Evolutionary conservation across 92 coral and sea anemone species (phyloP).

Genomic region (Desmophyllum pertusum): DNA sequence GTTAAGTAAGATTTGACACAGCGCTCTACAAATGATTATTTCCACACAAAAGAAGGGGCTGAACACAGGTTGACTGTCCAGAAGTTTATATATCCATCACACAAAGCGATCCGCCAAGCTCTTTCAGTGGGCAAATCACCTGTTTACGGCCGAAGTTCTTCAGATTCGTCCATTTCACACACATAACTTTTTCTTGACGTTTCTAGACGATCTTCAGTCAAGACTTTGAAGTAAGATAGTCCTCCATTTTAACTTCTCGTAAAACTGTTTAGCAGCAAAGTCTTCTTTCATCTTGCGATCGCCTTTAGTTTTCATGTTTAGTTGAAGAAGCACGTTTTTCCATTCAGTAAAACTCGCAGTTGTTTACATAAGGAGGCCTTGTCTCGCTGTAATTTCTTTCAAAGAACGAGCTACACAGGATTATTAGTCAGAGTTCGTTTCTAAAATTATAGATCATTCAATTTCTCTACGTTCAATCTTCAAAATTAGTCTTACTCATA

Average conservation of each 20-base stretch:
- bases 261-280: neutral
- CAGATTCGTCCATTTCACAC: conserved; percentile 1
- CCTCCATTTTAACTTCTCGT: neutral
- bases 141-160: neutral
- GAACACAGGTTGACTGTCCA: neutral
- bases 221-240: neutral
- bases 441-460: neutral
- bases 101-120: neutral
- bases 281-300: neutral
- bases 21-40: neutral
- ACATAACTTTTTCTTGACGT: neutral
- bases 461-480: neutral
- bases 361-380: conserved; percentile 38
- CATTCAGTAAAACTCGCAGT: neutral
- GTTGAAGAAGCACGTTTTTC: conserved; percentile 29
- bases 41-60: neutral
- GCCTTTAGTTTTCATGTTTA: neutral
- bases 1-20: neutral
- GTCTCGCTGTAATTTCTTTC: conserved; percentile 5
- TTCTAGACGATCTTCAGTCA: neutral
- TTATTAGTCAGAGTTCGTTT: too few species aligned
- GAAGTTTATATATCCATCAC: neutral
- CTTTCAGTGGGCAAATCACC: neutral
- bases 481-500: neutral
- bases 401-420: neutral